Conservation (phyloP, 2,888 invertebrate genomes). For the Phania funesta region DNA sequence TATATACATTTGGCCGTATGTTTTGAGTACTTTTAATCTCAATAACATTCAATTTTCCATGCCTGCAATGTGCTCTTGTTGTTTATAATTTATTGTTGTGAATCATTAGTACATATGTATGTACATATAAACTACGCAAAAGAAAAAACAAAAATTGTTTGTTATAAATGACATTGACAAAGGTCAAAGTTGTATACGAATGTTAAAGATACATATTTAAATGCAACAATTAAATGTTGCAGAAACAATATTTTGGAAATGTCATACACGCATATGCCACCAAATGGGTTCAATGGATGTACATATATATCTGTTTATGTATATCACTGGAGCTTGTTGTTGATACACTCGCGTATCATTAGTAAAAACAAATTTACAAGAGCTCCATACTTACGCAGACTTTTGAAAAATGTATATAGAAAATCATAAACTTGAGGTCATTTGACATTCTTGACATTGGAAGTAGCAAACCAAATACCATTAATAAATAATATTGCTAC, state of each 20-base stretch:
- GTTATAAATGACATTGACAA: conserved; percentile 64
- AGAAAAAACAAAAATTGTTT: conserved; percentile 11
- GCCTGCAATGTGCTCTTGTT: neutral
- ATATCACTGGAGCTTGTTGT: too few species aligned
- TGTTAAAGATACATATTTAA: conserved; percentile 59
- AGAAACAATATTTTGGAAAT: conserved; percentile 37
- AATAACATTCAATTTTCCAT: too few species aligned
- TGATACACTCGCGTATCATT: too few species aligned
- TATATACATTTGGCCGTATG: too few species aligned
- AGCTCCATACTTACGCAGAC: neutral
- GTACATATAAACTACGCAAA: conserved; percentile 32
- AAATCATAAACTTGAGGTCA: too few species aligned
- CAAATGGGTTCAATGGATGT: too few species aligned
- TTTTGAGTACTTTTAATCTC: too few species aligned
- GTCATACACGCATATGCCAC: neutral
- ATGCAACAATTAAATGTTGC: conserved; percentile 47
- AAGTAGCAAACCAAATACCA: neutral
- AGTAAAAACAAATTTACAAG: too few species aligned
- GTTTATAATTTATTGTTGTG: conserved; percentile 25
- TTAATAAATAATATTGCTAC: too few species aligned
- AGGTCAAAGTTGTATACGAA: conserved; percentile 61
- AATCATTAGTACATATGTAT: conserved; percentile 15
- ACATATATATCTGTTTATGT: too few species aligned
- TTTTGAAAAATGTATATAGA: too few species aligned
- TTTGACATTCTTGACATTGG: conserved; percentile 59